Conservation (phyloP, 2,113 vertebrate species). For the Lipophrys pholis region DNA sequence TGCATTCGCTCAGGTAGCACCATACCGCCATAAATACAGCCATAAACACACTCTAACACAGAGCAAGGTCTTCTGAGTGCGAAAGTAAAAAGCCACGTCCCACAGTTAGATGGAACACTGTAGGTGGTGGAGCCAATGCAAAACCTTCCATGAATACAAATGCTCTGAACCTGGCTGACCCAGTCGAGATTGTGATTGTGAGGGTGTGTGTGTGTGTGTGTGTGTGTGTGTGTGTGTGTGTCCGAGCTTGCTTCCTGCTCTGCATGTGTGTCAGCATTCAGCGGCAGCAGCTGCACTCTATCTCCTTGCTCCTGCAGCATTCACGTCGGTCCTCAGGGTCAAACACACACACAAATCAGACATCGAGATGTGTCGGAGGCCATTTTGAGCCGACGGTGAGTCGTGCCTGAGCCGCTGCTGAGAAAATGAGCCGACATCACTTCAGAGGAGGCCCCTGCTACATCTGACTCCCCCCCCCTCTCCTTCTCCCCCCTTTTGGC, state of each 20-base stretch:
- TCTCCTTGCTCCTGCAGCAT: slow-evolving; percentile 72
- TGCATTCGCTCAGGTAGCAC: slow-evolving; percentile 52
- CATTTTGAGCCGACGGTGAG: slow-evolving; percentile 74
- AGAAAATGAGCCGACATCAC: slow-evolving; percentile 78
- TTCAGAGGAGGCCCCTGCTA: slow-evolving; percentile 62
- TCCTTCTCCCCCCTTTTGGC: slow-evolving; percentile 11
- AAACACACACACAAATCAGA: slow-evolving; percentile 79
- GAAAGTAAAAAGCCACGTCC: slow-evolving; percentile 72
- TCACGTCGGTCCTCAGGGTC: slow-evolving; percentile 73
- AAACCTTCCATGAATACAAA: slow-evolving; percentile 82
- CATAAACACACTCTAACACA: slow-evolving; percentile 68
- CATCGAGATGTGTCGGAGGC: slow-evolving; percentile 76
- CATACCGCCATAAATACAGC: slow-evolving; percentile 61
- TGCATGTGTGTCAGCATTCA: slow-evolving; percentile 71
- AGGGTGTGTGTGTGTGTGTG: slow-evolving; percentile 42
- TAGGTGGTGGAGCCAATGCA: slow-evolving; percentile 81
- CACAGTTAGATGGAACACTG: slow-evolving; percentile 78
- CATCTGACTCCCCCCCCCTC: slow-evolving; percentile 55
- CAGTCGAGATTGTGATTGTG: slow-evolving; percentile 74
- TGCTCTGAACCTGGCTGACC: slow-evolving; percentile 79
- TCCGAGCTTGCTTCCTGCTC: slow-evolving; percentile 11
- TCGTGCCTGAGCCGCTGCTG: slow-evolving; percentile 69
- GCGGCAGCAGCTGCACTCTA: slow-evolving; percentile 72
- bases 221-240: not conserved
- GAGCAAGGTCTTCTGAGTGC: slow-evolving; percentile 72